Percentiles rank a stretch among this genome's conserved stretches.
These are phyloP conservation scores for Petrocephalus sullivani DNA, from an alignment of 2,797 vertebrate genomes.

Conservation along the genomic window DNA sequence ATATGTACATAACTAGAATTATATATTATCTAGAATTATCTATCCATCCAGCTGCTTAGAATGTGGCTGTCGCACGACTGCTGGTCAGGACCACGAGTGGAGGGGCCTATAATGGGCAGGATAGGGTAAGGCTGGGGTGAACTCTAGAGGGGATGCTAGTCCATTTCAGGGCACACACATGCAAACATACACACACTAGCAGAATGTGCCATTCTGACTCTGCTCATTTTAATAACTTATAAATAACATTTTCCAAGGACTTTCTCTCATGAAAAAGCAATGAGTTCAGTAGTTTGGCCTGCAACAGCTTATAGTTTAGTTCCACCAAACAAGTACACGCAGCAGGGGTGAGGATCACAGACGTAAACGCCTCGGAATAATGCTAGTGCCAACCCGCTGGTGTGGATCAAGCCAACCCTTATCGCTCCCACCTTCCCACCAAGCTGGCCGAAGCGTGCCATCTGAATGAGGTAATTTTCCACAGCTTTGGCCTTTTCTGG, in stretches of 20 bases:
- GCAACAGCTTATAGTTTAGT: background rate
- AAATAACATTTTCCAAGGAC: background rate
- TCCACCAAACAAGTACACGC: background rate
- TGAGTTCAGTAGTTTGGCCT: background rate
- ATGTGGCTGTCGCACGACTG: background rate
- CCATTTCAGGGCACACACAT: background rate
- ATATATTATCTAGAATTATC: background rate
- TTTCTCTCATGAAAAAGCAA: background rate
- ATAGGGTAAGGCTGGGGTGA: background rate
- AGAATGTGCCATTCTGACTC: background rate
- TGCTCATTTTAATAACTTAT: background rate
- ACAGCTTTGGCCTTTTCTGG: conserved; percentile 94
- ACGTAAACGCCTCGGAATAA: background rate
- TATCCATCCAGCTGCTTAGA: background rate
- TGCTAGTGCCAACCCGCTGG: background rate
- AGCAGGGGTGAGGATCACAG: background rate
- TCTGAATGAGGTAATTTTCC: conserved; percentile 97
- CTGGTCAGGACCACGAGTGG: background rate
- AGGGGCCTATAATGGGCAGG: background rate
- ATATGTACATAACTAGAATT: no score
- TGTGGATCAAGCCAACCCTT: background rate
- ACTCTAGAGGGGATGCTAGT: background rate
- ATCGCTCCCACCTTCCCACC: conserved; percentile 77
- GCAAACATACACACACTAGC: background rate
- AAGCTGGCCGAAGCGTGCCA: conserved; percentile 86